These are phyloP conservation scores for Megaceryle torquata DNA, from an alignment of 2,113 vertebrate species.

Conservation along the genomic window DNA sequence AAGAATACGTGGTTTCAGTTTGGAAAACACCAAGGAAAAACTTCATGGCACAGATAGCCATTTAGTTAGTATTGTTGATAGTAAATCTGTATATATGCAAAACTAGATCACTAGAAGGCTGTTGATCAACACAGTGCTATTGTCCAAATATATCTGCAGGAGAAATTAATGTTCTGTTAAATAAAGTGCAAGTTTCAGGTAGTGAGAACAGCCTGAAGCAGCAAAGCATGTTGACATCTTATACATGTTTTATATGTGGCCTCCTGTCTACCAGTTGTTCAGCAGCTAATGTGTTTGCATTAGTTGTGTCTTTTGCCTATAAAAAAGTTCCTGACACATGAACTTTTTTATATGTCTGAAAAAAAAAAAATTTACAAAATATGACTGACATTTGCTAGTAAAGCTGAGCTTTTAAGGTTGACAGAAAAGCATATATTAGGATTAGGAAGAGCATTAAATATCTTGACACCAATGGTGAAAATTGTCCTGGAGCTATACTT, in stretches of 20 bases:
- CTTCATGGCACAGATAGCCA: constrained; percentile 74
- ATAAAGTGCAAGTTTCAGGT: constrained; percentile 71
- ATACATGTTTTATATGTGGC: constrained; percentile 66
- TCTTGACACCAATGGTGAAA: constrained; percentile 64
- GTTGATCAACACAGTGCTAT: constrained; percentile 78
- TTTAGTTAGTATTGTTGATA: constrained; percentile 79
- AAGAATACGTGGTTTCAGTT: constrained; percentile 75
- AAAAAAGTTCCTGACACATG: constrained; percentile 65
- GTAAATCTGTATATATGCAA: constrained; percentile 77
- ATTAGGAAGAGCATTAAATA: constrained; percentile 72
- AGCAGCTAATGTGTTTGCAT: constrained; percentile 67
- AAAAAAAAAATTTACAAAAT: constrained; percentile 69
- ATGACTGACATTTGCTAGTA: constrained; percentile 67
- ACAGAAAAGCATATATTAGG: constrained; percentile 75
- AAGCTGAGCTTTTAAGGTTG: constrained; percentile 69
- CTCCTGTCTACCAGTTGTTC: constrained; percentile 71
- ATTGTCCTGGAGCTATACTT: constrained; percentile 71
- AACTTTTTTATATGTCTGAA: constrained; percentile 68
- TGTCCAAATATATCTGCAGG: constrained; percentile 73
- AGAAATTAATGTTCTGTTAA: constrained; percentile 75
- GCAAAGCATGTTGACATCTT: constrained; percentile 70
- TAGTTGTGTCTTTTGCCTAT: constrained; percentile 69
- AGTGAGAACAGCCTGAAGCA: constrained; percentile 75
- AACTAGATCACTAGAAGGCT: constrained; percentile 79
- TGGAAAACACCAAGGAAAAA: constrained; percentile 71